Evolutionary conservation across 1,140 invertebrate species (phyloP).

Genomic region (Drosophila ironensis): DNA sequence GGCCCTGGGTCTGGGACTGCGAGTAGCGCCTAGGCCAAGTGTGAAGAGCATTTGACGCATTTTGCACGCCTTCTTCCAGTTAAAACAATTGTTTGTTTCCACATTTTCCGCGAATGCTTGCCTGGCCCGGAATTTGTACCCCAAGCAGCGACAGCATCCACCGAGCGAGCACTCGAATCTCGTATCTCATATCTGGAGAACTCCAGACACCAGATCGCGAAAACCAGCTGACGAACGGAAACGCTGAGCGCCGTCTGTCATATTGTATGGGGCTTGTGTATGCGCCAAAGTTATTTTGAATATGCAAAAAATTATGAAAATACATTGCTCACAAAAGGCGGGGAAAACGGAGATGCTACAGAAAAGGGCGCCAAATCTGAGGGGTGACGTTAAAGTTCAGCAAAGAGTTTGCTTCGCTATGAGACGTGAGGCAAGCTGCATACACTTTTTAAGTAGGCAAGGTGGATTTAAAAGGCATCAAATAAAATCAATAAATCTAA

Average conservation of each 20-base stretch:
- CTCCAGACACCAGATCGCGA: constrained; percentile 24
- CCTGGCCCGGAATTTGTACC: constrained; percentile 56
- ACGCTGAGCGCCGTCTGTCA: constrained; percentile 67
- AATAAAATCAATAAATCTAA: too few species aligned
- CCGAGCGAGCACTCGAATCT: background rate
- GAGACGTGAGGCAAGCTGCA: constrained; percentile 8
- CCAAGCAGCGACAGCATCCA: constrained; percentile 65
- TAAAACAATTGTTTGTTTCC: constrained; percentile 73
- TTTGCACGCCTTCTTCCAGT: constrained; percentile 71
- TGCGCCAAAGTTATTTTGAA: constrained; percentile 74
- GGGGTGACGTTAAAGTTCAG: constrained; percentile 32
- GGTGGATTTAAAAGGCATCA: too few species aligned
- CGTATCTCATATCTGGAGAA: too few species aligned
- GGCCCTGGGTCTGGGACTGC: background rate
- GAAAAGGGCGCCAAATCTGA: background rate
- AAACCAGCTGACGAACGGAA: constrained; percentile 75
- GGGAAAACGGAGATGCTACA: background rate
- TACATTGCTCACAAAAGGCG: constrained; percentile 30
- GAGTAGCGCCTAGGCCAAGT: constrained; percentile 58
- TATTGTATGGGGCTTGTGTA: constrained; percentile 13
- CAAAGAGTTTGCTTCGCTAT: constrained; percentile 60
- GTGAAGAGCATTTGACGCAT: constrained; percentile 58
- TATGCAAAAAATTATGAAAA: constrained; percentile 68
- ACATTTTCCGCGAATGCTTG: constrained; percentile 63
- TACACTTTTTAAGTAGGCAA: background rate